Conservation (phyloP, 2,113 vertebrate genomes). For the Epinephelus moara region DNA sequence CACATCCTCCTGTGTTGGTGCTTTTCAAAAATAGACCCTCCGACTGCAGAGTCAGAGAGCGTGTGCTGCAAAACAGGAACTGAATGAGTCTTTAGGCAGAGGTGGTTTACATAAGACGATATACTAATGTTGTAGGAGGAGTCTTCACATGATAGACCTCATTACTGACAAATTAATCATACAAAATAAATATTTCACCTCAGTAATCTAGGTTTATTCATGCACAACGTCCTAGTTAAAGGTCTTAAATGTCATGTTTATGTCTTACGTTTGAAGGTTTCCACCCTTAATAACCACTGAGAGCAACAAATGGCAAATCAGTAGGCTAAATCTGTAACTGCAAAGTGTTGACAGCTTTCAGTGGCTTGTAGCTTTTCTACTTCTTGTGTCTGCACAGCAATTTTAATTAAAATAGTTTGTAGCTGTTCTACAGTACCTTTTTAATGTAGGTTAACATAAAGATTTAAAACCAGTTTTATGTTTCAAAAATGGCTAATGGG, state of each 20-base stretch:
- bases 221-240: neutral
- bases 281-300: neutral
- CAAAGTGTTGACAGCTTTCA: neutral
- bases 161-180: neutral
- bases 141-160: slow-evolving; percentile 2
- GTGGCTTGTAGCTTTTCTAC: too few relatives aligned
- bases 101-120: slow-evolving; percentile 7
- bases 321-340: neutral
- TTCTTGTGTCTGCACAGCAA: neutral
- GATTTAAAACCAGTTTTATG: neutral
- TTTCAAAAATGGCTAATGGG: too few relatives aligned
- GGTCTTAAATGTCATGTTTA: too few relatives aligned
- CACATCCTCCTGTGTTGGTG: slow-evolving; percentile 65
- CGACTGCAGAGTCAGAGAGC: slow-evolving; percentile 12
- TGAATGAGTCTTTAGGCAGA: slow-evolving; percentile 33
- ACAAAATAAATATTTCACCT: neutral
- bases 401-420: neutral
- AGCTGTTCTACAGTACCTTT: neutral
- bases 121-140: slow-evolving; percentile 35
- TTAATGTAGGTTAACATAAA: neutral
- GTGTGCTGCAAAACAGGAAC: slow-evolving; percentile 71
- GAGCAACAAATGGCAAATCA: neutral
- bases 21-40: slow-evolving; percentile 52
- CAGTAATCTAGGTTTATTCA: neutral
- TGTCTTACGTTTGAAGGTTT: neutral